A percentile compares a stretch with the other conserved stretches of the same genome.
phyloP scores from a whole-genome alignment of 2,888 invertebrate species.

The Apodemia duryi region DNA sequence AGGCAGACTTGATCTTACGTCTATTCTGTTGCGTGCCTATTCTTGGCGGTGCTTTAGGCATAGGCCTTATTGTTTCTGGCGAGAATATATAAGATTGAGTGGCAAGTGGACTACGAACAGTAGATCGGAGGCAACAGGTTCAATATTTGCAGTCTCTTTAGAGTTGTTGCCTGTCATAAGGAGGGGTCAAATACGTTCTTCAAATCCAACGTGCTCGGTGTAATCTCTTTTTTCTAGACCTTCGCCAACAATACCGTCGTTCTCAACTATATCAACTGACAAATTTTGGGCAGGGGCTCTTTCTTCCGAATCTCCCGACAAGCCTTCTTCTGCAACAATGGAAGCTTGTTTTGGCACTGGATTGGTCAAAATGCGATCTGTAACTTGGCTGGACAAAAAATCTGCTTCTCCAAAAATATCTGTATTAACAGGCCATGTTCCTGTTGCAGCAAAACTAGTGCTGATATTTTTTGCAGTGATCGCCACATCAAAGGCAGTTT shows the following conservation, averaged over 20 bases:
- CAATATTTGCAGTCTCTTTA: too few relatives aligned
- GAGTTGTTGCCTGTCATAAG: not conserved
- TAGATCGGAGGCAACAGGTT: not conserved
- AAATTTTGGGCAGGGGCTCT: not conserved
- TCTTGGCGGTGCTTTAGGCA: constrained; percentile 6
- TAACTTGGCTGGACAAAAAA: not conserved
- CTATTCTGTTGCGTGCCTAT: constrained; percentile 1
- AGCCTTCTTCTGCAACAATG: not conserved
- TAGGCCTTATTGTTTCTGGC: constrained; percentile 1
- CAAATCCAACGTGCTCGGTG: not conserved
- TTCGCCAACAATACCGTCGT: not conserved
- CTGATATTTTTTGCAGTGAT: constrained; percentile 14
- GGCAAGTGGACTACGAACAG: constrained; percentile 1
- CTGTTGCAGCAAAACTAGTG: constrained; percentile 1
- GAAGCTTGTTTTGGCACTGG: constrained; percentile 4
- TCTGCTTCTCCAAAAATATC: constrained; percentile 2
- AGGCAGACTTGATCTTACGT: constrained; percentile 1
- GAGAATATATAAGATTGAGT: not conserved
- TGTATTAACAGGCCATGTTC: not conserved
- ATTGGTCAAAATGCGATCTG: too few relatives aligned
- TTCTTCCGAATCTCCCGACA: not conserved
- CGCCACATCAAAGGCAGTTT: constrained; percentile 8
- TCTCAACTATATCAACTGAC: not conserved
- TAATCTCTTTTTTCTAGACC: not conserved
- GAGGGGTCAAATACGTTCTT: constrained; percentile 2